These are phyloP conservation scores for Callaeas wilsoni DNA, from an alignment of 2,113 vertebrate species.

Conservation along the genomic window DNA sequence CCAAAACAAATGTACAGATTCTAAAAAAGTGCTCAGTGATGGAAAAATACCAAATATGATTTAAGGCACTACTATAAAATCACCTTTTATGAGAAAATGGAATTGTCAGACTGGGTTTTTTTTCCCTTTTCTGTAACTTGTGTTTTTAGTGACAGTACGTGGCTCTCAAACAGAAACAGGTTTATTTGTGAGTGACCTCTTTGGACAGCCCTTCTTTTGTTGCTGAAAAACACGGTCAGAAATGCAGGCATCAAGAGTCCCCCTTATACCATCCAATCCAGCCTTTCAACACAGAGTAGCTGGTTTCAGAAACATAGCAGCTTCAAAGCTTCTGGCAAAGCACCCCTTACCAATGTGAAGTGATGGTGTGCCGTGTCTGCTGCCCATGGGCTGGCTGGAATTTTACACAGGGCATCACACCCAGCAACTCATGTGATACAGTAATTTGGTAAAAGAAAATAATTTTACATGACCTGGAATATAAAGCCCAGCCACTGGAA, in stretches of 20 bases:
- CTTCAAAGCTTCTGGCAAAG: background rate
- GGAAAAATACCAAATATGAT: background rate
- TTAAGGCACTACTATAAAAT: background rate
- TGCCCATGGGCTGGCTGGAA: background rate
- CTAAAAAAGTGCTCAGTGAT: background rate
- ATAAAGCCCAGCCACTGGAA: background rate
- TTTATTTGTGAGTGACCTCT: background rate
- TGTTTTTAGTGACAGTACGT: background rate
- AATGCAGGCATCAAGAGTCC: background rate
- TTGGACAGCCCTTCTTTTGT: background rate
- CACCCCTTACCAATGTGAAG: accelerated
- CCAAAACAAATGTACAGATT: background rate
- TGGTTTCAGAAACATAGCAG: background rate
- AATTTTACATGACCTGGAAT: background rate
- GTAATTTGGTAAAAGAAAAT: background rate
- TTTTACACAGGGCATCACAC: background rate
- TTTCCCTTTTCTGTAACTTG: background rate
- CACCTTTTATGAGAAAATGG: background rate
- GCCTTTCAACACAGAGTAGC: background rate
- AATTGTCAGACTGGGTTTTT: background rate
- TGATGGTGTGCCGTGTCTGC: background rate
- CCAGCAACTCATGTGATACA: background rate
- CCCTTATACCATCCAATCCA: background rate
- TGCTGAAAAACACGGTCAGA: background rate
- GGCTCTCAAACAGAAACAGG: background rate